Evolutionary conservation across 2,888 invertebrate genomes (phyloP).

Genomic region (Seira musarum): DNA sequence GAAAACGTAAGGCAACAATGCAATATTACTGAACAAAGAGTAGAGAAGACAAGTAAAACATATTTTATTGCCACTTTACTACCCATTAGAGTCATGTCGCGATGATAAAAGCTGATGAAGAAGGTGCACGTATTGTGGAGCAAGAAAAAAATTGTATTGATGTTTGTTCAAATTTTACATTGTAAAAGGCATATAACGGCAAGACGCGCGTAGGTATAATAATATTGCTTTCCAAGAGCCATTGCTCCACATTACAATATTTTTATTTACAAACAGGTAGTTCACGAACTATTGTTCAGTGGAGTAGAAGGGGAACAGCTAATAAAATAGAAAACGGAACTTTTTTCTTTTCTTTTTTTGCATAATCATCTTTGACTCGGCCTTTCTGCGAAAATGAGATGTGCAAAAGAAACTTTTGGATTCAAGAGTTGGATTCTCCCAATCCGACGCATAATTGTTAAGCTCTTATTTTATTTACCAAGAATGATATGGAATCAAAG

Average conservation of each 20-base stretch:
- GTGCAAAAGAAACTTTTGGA: no score
- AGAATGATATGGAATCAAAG: no score
- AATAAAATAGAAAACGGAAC: no score
- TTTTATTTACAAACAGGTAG: slow-evolving; percentile 34
- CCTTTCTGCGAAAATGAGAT: no score
- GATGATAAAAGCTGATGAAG: slow-evolving; percentile 36
- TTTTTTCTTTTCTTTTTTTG: no score
- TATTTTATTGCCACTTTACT: slow-evolving; percentile 55
- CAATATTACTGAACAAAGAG: slow-evolving; percentile 50
- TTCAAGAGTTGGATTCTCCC: slow-evolving; percentile 6
- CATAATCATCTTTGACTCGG: slow-evolving; percentile 36
- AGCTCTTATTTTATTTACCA: slow-evolving; percentile 37
- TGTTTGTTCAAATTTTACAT: neutral
- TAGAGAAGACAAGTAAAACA: slow-evolving; percentile 49
- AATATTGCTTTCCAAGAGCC: neutral
- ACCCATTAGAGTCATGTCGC: slow-evolving; percentile 53
- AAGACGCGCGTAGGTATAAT: neutral
- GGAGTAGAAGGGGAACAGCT: neutral
- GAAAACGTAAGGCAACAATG: no score
- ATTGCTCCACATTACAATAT: neutral
- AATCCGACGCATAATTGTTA: neutral
- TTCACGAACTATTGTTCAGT: slow-evolving; percentile 34
- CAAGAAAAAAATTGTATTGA: no score
- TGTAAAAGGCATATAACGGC: neutral
- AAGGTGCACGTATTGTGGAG: neutral